phyloP scores from a whole-genome alignment of 2,113 vertebrate species.

The Drymodes brunneopygia region DNA sequence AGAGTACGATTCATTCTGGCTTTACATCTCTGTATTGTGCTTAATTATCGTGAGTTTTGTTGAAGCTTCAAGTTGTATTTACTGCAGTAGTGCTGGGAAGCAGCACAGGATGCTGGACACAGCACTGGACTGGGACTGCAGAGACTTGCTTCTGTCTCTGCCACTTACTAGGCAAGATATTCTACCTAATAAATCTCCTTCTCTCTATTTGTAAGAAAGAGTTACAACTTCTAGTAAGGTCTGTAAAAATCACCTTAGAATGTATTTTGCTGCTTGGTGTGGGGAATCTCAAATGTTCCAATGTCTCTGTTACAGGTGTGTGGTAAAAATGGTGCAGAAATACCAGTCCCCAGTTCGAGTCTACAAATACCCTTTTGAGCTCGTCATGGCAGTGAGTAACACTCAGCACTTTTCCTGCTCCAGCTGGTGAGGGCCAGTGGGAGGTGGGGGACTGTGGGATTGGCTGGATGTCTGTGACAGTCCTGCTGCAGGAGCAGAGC shows the following conservation, averaged over 20 bases:
- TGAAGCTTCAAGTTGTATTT: background rate
- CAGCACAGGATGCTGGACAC: background rate
- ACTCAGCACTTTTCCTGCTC: background rate
- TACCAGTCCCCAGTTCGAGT: constrained; percentile 83
- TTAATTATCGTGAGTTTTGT: background rate
- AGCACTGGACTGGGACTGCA: background rate
- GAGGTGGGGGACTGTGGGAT: background rate
- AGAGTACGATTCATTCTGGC: background rate
- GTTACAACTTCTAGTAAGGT: background rate
- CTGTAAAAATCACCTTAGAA: background rate
- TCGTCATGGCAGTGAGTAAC: constrained; percentile 85
- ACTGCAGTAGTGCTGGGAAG: background rate
- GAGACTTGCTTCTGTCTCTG: background rate
- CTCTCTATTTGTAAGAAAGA: background rate
- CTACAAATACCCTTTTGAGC: constrained; percentile 85
- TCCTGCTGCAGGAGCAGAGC: background rate
- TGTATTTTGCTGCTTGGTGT: accelerated
- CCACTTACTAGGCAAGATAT: background rate
- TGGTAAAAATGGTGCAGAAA: constrained; percentile 83
- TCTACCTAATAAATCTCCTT: background rate
- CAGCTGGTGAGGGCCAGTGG: background rate
- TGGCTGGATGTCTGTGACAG: background rate
- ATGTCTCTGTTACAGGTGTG: background rate
- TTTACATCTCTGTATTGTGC: background rate
- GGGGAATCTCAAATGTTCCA: background rate